These are phyloP conservation scores for Gymnobelideus leadbeateri DNA, from an alignment of 2,113 vertebrate genomes.

Conservation along the genomic window DNA sequence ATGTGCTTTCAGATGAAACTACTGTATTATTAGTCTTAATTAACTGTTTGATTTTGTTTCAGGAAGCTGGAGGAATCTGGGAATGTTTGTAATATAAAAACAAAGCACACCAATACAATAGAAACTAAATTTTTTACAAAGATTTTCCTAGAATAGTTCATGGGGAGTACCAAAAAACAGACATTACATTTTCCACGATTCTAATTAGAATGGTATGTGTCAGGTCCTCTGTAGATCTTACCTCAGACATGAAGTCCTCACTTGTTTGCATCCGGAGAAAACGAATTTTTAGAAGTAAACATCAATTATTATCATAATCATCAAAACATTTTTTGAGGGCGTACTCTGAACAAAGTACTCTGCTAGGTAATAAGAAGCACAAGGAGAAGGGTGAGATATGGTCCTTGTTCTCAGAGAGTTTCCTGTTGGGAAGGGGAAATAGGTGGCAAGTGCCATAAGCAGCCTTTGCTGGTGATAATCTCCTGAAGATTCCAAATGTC, in stretches of 20 bases:
- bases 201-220: neutral
- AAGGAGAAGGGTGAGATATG: neutral
- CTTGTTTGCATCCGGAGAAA: neutral
- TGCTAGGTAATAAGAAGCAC: neutral
- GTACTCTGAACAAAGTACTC: neutral
- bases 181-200: neutral
- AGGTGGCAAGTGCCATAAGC: neutral
- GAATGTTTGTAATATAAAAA: neutral
- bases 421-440: neutral
- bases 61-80: neutral
- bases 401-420: neutral
- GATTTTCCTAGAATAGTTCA: neutral
- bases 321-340: neutral
- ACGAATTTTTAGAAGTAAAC: neutral
- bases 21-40: neutral
- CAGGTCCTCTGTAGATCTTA: neutral
- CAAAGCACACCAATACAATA: neutral
- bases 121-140: neutral
- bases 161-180: no score
- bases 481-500: neutral
- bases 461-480: neutral
- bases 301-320: neutral
- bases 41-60: neutral
- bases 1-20: neutral
- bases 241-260: neutral